Conservation (phyloP, 2,888 invertebrate species). For the Xanthorhoe spadicearia region DNA sequence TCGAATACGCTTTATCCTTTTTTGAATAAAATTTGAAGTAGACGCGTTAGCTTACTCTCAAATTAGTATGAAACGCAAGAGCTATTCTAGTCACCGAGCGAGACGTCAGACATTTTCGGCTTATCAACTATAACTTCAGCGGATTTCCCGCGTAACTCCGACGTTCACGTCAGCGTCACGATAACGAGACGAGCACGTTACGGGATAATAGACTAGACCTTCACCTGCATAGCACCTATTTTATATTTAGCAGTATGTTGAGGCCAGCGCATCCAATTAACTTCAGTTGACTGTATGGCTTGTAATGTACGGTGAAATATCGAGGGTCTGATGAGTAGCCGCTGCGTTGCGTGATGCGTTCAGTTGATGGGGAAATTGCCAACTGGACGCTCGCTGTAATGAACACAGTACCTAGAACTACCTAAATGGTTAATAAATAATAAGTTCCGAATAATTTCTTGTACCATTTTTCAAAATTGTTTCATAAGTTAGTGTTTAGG, state of each 20-base stretch:
- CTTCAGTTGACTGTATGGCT: slow-evolving; percentile 72
- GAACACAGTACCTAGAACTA: no score
- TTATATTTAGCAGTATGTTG: slow-evolving; percentile 59
- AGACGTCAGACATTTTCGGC: slow-evolving; percentile 35
- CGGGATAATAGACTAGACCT: slow-evolving; percentile 32
- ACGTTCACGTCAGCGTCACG: slow-evolving; percentile 32
- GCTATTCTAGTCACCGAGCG: slow-evolving; percentile 7
- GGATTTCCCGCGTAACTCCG: slow-evolving; percentile 34
- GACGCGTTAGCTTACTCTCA: slow-evolving; percentile 1
- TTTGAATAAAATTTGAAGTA: background rate
- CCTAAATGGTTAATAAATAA: no score
- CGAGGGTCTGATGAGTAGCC: slow-evolving; percentile 69
- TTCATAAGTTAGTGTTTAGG: no score
- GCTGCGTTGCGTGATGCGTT: slow-evolving; percentile 48
- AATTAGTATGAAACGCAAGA: slow-evolving; percentile 25
- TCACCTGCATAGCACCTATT: slow-evolving; percentile 51
- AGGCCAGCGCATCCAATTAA: slow-evolving; percentile 78
- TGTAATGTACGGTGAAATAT: slow-evolving; percentile 76
- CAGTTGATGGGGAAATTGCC: slow-evolving; percentile 25
- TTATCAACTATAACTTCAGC: slow-evolving; percentile 37
- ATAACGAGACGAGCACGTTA: slow-evolving; percentile 37
- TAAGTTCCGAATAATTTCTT: no score
- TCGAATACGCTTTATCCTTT: background rate
- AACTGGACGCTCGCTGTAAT: slow-evolving; percentile 25
- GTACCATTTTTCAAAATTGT: no score